These are phyloP conservation scores for Haliclystus octoradiatus DNA, from an alignment of 30 jellyfish, hydroid and myxozoan genomes.

Conservation along the genomic window DNA sequence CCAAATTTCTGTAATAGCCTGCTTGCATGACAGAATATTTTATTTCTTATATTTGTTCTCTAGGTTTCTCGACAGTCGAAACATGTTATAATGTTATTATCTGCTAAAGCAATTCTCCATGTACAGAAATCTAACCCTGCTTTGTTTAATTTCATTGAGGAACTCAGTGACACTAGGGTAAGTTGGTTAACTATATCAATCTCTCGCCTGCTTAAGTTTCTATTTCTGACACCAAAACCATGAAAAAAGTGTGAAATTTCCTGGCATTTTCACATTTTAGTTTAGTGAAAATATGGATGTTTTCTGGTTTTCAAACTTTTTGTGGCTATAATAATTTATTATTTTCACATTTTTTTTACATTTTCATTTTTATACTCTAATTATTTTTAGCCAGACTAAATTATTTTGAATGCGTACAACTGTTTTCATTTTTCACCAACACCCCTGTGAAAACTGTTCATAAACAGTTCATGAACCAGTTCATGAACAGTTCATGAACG, in stretches of 20 bases:
- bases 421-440: not conserved
- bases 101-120: constrained; percentile 48
- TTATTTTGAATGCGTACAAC: not conserved
- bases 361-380: not conserved
- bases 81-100: constrained; percentile 48
- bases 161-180: constrained; percentile 76
- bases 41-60: constrained; percentile 2
- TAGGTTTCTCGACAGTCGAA: constrained; percentile 92
- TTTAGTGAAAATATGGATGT: too few relatives aligned
- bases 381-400: not conserved
- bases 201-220: too few relatives aligned
- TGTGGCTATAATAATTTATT: too few relatives aligned
- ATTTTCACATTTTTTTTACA: too few relatives aligned
- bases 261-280: too few relatives aligned
- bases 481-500: too few relatives aligned
- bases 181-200: not conserved
- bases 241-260: too few relatives aligned
- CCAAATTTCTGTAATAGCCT: too few relatives aligned
- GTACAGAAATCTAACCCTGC: constrained; percentile 75
- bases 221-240: too few relatives aligned
- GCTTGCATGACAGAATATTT: too few relatives aligned
- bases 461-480: too few relatives aligned
- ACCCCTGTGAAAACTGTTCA: not conserved
- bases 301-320: too few relatives aligned
- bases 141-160: constrained; percentile 75